Conservation (phyloP, 2,113 vertebrate species). For the Xiphophorus maculatus region DNA sequence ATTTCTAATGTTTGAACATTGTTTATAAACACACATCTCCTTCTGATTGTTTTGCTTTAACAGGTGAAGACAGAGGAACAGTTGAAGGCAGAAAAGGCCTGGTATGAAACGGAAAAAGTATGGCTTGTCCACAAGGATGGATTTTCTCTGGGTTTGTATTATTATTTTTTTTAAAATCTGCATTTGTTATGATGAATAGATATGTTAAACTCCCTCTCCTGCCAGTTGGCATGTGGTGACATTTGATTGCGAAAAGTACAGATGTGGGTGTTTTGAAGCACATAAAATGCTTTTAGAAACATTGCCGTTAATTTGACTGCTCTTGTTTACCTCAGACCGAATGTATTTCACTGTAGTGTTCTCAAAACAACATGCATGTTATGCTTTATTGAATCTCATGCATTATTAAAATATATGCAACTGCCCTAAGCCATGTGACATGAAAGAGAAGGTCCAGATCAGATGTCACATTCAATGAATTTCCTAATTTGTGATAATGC, state of each 20-base stretch:
- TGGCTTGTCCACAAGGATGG: slow-evolving; percentile 98
- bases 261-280: slow-evolving; percentile 7
- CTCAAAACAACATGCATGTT: slow-evolving; percentile 12
- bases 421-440: slow-evolving; percentile 22
- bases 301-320: slow-evolving; percentile 3
- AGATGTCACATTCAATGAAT: slow-evolving; percentile 38
- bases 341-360: slow-evolving; percentile 17
- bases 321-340: slow-evolving; percentile 5
- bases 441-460: slow-evolving; percentile 35
- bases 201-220: background rate
- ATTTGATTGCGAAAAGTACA: slow-evolving; percentile 7
- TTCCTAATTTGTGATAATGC: slow-evolving; percentile 36
- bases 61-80: slow-evolving; percentile 94
- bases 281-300: slow-evolving; percentile 26
- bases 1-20: background rate
- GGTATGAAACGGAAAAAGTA: slow-evolving; percentile 94
- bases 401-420: slow-evolving; percentile 31
- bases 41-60: slow-evolving; percentile 9
- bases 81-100: slow-evolving; percentile 87
- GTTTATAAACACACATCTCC: background rate
- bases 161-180: slow-evolving; percentile 4
- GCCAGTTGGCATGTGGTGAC: background rate
- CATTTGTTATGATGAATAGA: too few relatives aligned
- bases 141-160: slow-evolving; percentile 89
- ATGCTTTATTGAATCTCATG: slow-evolving; percentile 35